phyloP scores from a whole-genome alignment of 2,888 invertebrate species.

The Trichopria drosophilae region DNA sequence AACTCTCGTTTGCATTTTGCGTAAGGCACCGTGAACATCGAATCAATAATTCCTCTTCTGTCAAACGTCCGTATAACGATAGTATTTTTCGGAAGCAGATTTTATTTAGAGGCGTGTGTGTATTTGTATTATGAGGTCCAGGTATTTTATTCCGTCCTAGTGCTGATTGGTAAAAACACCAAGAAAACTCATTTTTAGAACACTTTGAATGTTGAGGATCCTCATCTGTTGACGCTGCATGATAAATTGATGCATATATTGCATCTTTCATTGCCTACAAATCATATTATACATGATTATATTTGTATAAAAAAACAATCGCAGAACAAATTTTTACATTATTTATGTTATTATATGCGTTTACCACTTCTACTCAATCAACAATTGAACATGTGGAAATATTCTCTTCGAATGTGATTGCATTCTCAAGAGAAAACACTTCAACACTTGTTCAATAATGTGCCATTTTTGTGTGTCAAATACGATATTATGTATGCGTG shows the following conservation, averaged over 20 bases:
- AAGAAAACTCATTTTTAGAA: conserved; percentile 22
- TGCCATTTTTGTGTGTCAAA: too few species aligned
- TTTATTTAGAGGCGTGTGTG: conserved; percentile 20
- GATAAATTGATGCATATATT: conserved; percentile 27
- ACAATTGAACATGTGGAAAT: too few species aligned
- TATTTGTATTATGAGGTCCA: conserved; percentile 17
- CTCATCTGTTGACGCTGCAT: conserved; percentile 28
- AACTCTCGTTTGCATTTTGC: conserved; percentile 28
- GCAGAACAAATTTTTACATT: too few species aligned
- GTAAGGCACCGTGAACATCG: conserved; percentile 24
- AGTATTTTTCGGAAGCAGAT: conserved; percentile 18
- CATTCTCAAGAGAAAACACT: too few species aligned
- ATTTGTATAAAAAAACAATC: too few species aligned
- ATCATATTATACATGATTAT: too few species aligned
- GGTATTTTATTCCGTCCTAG: conserved; percentile 19
- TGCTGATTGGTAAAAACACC: conserved; percentile 31
- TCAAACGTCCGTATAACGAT: conserved; percentile 21
- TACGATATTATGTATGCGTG: too few species aligned
- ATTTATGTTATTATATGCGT: too few species aligned
- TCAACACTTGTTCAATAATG: too few species aligned
- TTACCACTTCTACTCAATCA: too few species aligned
- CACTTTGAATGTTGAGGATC: conserved; percentile 24
- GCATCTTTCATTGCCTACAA: conserved; percentile 30
- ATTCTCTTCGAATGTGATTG: too few species aligned
- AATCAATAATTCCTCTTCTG: conserved; percentile 17